These are phyloP conservation scores for Zoanthus solanderi DNA, from an alignment of 92 coral and sea anemone species.

Conservation along the genomic window DNA sequence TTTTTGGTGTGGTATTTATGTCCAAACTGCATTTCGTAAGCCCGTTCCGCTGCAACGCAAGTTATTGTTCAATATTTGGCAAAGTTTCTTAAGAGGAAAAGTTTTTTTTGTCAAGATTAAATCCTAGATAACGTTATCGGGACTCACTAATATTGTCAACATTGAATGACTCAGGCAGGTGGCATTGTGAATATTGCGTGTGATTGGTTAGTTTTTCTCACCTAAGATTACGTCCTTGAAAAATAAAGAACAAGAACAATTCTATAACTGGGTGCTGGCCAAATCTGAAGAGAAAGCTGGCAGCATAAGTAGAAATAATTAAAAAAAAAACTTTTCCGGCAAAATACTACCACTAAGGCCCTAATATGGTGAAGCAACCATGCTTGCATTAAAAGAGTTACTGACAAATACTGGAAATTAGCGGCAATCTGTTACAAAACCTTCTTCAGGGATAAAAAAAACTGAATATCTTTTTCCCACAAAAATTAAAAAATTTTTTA, in stretches of 20 bases:
- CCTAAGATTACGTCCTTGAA: constrained; percentile 47
- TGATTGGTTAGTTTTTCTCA: constrained; percentile 25
- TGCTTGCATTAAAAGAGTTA: too few species aligned
- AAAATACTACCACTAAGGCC: too few species aligned
- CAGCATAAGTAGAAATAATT: neutral
- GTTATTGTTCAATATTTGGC: neutral
- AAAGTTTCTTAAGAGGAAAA: neutral
- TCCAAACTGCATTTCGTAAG: neutral
- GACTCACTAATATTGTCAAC: constrained; percentile 1
- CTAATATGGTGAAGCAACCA: too few species aligned
- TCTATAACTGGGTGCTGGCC: constrained; percentile 15
- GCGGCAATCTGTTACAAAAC: too few species aligned
- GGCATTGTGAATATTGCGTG: neutral
- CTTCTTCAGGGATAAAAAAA: too few species aligned
- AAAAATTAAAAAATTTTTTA: too few species aligned
- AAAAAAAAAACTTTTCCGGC: too few species aligned
- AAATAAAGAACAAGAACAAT: constrained; percentile 15
- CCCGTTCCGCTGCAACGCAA: neutral
- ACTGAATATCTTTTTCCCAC: too few species aligned
- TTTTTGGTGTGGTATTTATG: neutral
- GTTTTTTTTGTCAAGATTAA: constrained; percentile 1
- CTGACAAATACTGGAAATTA: too few species aligned
- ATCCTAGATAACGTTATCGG: constrained; percentile 32
- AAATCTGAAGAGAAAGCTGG: neutral
- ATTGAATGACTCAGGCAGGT: constrained; percentile 8